A percentile compares a stretch with the other conserved stretches of the same genome.
These are phyloP conservation scores for Athene cunicularia DNA, from an alignment of 2,113 vertebrate species.

Conservation along the genomic window DNA sequence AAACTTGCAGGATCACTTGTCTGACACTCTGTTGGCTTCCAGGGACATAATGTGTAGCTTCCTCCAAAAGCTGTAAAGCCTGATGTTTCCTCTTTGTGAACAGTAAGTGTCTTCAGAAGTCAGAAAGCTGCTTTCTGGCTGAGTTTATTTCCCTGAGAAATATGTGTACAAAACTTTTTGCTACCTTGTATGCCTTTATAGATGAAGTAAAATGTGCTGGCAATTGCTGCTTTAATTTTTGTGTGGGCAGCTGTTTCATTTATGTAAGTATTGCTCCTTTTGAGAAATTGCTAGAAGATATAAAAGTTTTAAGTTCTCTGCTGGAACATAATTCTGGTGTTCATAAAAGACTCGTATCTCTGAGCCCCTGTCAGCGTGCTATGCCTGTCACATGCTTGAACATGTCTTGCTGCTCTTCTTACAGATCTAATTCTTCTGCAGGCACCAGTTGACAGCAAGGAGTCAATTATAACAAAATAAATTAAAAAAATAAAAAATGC, in stretches of 20 bases:
- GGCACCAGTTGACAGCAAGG: not conserved
- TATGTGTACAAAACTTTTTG: not conserved
- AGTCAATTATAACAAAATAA: not conserved
- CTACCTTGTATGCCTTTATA: not conserved
- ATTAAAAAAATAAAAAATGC: not conserved
- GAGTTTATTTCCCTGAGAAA: slow-evolving; percentile 16
- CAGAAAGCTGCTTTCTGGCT: not conserved
- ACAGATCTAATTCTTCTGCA: not conserved
- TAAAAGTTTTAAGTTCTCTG: slow-evolving; percentile 9
- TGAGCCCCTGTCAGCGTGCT: not conserved
- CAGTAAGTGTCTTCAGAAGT: not conserved
- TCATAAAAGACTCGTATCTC: not conserved
- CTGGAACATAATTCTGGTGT: not conserved
- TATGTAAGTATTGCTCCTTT: not conserved
- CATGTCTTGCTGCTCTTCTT: not conserved
- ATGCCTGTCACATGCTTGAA: not conserved
- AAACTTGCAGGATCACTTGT: slow-evolving; percentile 13
- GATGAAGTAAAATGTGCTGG: not conserved
- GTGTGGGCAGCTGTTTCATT: slow-evolving; percentile 9
- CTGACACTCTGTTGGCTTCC: not conserved
- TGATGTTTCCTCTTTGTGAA: not conserved
- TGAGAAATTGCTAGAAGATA: not conserved
- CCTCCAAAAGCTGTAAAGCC: not conserved
- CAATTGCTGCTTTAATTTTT: slow-evolving; percentile 44
- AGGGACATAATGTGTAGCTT: not conserved